A percentile compares a stretch with the other conserved stretches of the same genome.
Evolutionary conservation across 2,113 vertebrate genomes (phyloP).

Genomic region (Dipodomys stephensi): DNA sequence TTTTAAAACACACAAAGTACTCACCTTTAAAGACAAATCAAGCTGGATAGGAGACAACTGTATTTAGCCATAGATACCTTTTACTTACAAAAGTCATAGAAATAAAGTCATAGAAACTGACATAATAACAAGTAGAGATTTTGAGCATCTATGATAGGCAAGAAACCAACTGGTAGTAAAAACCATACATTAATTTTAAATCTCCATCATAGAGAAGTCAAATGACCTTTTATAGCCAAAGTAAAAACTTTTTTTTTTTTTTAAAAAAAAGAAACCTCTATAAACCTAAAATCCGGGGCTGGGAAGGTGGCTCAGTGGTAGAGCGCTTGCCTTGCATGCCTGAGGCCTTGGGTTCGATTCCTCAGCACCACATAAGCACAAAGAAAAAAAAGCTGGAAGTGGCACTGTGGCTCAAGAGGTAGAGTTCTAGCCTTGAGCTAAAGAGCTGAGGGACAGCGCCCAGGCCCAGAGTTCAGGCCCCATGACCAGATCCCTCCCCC

Average conservation of each 20-base stretch:
- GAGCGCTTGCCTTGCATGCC: too few species aligned
- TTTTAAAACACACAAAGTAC: not conserved
- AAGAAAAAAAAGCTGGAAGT: too few species aligned
- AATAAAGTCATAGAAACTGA: constrained; percentile 23
- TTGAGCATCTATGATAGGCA: not conserved
- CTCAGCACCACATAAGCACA: too few species aligned
- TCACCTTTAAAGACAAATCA: not conserved
- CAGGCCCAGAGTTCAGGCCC: too few species aligned
- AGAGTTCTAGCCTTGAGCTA: too few species aligned
- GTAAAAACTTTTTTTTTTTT: not conserved
- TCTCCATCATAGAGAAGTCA: not conserved
- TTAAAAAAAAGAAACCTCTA: not conserved
- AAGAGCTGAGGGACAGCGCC: too few species aligned
- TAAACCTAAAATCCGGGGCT: not conserved
- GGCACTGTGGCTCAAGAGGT: too few species aligned
- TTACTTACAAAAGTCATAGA: constrained; percentile 52
- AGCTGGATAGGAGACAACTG: not conserved
- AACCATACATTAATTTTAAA: constrained; percentile 12
- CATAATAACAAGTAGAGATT: constrained; percentile 19
- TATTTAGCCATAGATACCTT: constrained; percentile 7
- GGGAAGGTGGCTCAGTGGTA: too few species aligned
- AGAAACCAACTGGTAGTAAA: not conserved
- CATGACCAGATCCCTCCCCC: too few species aligned
- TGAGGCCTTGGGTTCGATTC: too few species aligned
- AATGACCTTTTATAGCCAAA: constrained; percentile 21